Evolutionary conservation across 2,797 vertebrate genomes (phyloP), one percentile per base, ranked within the genome.

Genomic region (Gastrophryne carolinensis): DNA sequence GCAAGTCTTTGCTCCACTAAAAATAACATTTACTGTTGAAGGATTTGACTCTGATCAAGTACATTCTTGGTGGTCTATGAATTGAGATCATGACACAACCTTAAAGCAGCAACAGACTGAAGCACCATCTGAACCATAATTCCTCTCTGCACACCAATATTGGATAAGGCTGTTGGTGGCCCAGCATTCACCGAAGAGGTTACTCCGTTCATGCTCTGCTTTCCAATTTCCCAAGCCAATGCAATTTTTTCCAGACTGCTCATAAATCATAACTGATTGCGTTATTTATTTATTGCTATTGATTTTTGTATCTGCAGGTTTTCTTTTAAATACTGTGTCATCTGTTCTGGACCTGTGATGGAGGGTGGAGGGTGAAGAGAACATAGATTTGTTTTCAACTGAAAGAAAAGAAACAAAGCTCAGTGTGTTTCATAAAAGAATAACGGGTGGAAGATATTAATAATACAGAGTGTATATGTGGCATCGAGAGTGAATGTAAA

Each of bases 221-320:
- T 27, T 73, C 61, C 41, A 23, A 66, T 67, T 47, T 77, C 50
- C 44, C 27, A 44, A 34, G 44, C 26, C 44, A 13, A 23, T 39
- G n/a, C 9, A 62, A 53, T 37, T 64, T 41, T 71, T 35, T 47
- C 17, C 49, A 57, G 50, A 23, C 64, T 49, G 35, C 47, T 30
- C 60, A 77, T 77, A 71, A 77, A 77, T 77, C 75, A 77, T 71
- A 77, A 56, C 67, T 71, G 60, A 61, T 50, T 65, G 58, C 37
- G 37, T 77, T 71, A 77, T 71, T 71, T 71, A 77, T 77, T 71
- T 77, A 77, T 77, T 63, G 41, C 35, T 32, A 71, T 77, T 10
- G 75, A 77, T 77, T 71, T 71, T 41, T 57, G 15, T 34, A 71
- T 57, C 60, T 77, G 37, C 67, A 34, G 66, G 58, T 64, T 64